Conservation (phyloP, 2,113 vertebrate species). For the Ameiurus melas region DNA sequence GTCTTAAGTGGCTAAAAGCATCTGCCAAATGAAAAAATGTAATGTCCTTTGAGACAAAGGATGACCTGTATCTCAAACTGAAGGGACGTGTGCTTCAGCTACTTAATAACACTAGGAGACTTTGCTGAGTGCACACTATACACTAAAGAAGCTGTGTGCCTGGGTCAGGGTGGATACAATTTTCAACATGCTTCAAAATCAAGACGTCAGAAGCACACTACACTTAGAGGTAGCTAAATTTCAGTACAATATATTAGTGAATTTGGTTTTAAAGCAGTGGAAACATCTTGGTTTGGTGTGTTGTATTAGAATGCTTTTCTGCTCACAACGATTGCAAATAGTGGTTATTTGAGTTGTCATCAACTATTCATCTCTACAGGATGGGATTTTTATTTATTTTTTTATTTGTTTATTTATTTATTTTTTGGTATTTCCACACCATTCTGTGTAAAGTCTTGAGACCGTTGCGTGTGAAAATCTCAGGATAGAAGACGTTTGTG, state of each 20-base stretch:
- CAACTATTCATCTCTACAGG: not conserved
- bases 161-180: not conserved
- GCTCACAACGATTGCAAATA: not conserved
- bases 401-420: too few species aligned
- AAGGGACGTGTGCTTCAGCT: not conserved
- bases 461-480: not conserved
- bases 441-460: not conserved
- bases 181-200: not conserved
- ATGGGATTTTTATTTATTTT: not conserved
- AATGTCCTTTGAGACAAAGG: not conserved
- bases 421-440: not conserved
- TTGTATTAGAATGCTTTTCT: not conserved
- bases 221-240: too few species aligned
- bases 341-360: not conserved
- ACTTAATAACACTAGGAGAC: not conserved
- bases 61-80: not conserved
- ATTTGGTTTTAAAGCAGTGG: not conserved
- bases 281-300: not conserved
- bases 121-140: not conserved
- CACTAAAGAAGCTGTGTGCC: not conserved
- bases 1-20: slow-evolving; percentile 4
- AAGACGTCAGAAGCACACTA: not conserved
- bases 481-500: not conserved
- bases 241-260: too few species aligned
- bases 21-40: not conserved